phyloP scores from a whole-genome alignment of 2,113 vertebrate species.

The Microtus ochrogaster region DNA sequence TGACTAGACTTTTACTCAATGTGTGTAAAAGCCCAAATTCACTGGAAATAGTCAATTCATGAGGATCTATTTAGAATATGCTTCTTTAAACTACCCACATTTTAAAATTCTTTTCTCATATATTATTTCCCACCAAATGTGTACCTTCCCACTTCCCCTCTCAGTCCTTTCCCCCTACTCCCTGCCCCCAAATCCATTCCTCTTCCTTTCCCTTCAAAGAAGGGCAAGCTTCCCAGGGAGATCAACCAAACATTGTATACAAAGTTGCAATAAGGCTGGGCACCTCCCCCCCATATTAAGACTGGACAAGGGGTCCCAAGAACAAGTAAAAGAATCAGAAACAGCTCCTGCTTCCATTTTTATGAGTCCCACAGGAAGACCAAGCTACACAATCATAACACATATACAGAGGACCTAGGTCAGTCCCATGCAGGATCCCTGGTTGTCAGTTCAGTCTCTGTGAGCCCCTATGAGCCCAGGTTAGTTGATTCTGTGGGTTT shows the following conservation, averaged over 20 bases:
- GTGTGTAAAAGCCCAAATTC: neutral
- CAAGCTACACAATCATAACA: neutral
- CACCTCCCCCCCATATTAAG: neutral
- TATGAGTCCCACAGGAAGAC: neutral
- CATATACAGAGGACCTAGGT: too few species aligned
- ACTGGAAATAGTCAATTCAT: neutral
- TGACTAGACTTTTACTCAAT: neutral
- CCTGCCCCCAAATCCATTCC: neutral
- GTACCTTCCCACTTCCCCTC: neutral
- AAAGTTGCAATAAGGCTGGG: neutral
- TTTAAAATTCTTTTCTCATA: neutral
- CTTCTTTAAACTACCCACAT: neutral
- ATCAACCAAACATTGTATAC: neutral
- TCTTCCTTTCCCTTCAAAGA: neutral
- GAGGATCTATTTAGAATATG: neutral
- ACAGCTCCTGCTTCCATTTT: neutral
- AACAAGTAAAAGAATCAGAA: neutral
- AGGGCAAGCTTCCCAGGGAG: neutral
- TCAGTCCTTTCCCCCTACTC: neutral
- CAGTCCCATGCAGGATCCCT: neutral
- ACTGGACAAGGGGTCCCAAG: neutral
- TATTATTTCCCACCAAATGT: neutral
- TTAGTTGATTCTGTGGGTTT: neutral
- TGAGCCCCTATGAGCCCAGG: neutral
- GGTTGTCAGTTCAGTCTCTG: neutral